Conservation (phyloP, 2,888 invertebrate species). For the Eilema sororculum region DNA sequence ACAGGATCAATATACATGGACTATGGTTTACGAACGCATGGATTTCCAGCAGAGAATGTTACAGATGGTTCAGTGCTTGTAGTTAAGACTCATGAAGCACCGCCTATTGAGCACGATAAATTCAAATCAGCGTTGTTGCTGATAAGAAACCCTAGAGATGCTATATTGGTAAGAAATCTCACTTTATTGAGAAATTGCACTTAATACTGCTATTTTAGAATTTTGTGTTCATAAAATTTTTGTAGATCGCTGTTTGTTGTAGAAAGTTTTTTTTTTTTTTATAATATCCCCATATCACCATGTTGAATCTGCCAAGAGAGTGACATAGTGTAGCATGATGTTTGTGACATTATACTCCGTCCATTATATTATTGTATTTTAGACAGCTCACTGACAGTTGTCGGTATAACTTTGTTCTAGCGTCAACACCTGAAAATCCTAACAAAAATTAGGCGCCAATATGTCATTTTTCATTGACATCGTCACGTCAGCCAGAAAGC, state of each 20-base stretch:
- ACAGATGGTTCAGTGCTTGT: conserved; percentile 92
- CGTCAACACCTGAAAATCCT: too few relatives aligned
- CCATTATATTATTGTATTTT: too few relatives aligned
- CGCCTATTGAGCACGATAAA: conserved; percentile 85
- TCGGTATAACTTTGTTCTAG: too few relatives aligned
- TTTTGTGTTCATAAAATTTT: not conserved
- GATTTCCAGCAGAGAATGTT: conserved; percentile 93
- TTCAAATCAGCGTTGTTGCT: conserved; percentile 90
- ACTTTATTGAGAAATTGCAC: not conserved
- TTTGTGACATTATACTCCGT: not conserved
- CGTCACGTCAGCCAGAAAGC: too few relatives aligned
- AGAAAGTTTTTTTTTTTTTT: not conserved
- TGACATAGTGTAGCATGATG: not conserved
- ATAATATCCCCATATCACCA: too few relatives aligned
- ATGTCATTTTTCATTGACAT: too few relatives aligned
- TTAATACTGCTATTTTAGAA: not conserved
- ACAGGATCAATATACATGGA: conserved; percentile 95
- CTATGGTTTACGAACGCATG: conserved; percentile 91
- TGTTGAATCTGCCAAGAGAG: not conserved
- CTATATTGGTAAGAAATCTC: conserved; percentile 84
- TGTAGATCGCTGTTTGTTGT: too few relatives aligned
- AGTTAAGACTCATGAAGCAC: conserved; percentile 93
- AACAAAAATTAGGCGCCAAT: too few relatives aligned
- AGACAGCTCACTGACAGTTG: too few relatives aligned
- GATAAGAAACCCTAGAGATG: conserved; percentile 90